Conservation (phyloP, 2,113 vertebrate genomes). For the Addax nasomaculatus region DNA sequence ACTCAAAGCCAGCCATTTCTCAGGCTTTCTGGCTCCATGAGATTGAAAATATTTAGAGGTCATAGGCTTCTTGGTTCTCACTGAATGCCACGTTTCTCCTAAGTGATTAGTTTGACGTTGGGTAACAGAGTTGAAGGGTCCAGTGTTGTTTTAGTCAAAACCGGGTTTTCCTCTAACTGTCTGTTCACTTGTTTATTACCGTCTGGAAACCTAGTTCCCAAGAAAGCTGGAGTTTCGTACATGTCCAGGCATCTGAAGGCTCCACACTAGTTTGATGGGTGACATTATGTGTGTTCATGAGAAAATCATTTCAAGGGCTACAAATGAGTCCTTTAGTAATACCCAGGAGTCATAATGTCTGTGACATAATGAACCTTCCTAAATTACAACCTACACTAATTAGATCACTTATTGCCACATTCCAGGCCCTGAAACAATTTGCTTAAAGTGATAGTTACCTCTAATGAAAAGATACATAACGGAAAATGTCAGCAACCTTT, state of each 20-base stretch:
- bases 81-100: conserved; percentile 22
- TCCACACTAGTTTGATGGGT: conserved; percentile 1
- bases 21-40: not conserved
- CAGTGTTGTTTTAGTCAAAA: conserved; percentile 50
- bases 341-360: conserved; percentile 82
- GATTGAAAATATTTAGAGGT: not conserved
- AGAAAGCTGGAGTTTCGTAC: conserved; percentile 56
- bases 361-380: conserved; percentile 84
- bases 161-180: conserved; percentile 23
- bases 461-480: conserved; percentile 71
- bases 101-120: conserved; percentile 54
- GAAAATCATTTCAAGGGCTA: conserved; percentile 81
- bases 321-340: conserved; percentile 83
- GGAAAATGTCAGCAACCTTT: conserved; percentile 72
- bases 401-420: conserved; percentile 82
- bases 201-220: conserved; percentile 57
- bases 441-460: conserved; percentile 80
- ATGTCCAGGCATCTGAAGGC: conserved; percentile 49
- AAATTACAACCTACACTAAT: conserved; percentile 85
- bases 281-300: conserved; percentile 67
- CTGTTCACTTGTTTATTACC: conserved; percentile 73
- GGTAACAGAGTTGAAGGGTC: conserved; percentile 47
- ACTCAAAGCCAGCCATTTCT: not conserved
- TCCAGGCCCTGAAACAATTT: conserved; percentile 80
- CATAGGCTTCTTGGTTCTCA: not conserved